phyloP scores from a whole-genome alignment of 2,797 vertebrate genomes.

The Otus scops region DNA sequence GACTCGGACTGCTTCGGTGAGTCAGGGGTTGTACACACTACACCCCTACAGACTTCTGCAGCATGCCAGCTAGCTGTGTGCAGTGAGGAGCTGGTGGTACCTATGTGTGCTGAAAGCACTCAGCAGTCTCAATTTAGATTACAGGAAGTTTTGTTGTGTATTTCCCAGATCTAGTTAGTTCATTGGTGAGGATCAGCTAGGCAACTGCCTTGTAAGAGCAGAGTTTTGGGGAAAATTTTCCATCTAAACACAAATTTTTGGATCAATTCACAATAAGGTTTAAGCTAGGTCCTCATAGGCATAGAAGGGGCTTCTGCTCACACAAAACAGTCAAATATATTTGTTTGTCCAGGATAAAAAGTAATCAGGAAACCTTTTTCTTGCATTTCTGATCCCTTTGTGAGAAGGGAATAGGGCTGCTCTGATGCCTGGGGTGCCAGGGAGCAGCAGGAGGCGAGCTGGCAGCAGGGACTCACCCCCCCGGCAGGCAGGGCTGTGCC shows the following conservation, averaged over 20 bases:
- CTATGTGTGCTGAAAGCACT: background rate
- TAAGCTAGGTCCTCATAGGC: background rate
- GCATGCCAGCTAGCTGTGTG: background rate
- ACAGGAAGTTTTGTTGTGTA: background rate
- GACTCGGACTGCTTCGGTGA: background rate
- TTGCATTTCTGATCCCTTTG: background rate
- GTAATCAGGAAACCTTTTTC: background rate
- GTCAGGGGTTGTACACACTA: background rate
- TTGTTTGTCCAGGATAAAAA: background rate
- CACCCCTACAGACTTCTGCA: background rate
- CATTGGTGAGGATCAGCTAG: background rate
- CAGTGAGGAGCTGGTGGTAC: accelerated
- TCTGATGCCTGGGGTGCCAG: accelerated
- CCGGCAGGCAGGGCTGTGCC: background rate
- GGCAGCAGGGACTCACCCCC: background rate
- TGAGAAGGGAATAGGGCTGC: background rate
- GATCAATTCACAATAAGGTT: background rate
- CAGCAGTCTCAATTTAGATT: background rate
- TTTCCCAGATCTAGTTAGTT: background rate
- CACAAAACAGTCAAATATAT: background rate
- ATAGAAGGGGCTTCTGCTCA: background rate
- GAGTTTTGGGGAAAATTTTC: background rate
- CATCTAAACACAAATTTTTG: background rate
- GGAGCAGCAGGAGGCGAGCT: background rate
- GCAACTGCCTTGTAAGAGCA: background rate